Evolutionary conservation across 92 coral and sea anemone species (phyloP).

Genomic region (Phymanthus crucifer): DNA sequence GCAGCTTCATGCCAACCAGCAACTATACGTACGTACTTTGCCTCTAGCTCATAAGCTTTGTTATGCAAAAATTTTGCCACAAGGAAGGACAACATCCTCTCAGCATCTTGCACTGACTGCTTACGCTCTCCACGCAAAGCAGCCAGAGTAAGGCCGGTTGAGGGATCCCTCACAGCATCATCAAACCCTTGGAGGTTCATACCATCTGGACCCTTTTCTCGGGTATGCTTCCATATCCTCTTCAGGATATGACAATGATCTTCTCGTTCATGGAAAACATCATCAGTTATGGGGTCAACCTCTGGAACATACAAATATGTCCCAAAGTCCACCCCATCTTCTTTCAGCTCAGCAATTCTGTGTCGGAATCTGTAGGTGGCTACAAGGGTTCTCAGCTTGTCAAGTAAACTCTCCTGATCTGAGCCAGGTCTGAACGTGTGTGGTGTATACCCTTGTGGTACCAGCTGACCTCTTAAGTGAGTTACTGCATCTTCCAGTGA

Average conservation of each 20-base stretch:
- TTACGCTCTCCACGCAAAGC: conserved; percentile 63
- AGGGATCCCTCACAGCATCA: conserved; percentile 48
- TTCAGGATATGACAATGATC: conserved; percentile 60
- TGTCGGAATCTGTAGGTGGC: conserved; percentile 47
- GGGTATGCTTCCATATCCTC: conserved; percentile 38
- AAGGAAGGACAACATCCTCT: conserved; percentile 56
- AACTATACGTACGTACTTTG: conserved; percentile 39
- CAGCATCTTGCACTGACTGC: conserved; percentile 67
- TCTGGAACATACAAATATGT: conserved; percentile 47
- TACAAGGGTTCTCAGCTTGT: conserved; percentile 48
- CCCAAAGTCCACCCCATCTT: conserved; percentile 34
- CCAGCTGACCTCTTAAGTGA: conserved; percentile 42
- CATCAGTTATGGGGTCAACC: conserved; percentile 38
- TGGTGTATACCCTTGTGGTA: conserved; percentile 56
- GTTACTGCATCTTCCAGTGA: conserved; percentile 55
- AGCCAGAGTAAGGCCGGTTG: conserved; percentile 56
- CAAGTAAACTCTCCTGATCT: conserved; percentile 29
- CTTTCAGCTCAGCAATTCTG: conserved; percentile 18
- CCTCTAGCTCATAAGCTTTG: conserved; percentile 47
- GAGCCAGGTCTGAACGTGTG: conserved; percentile 47
- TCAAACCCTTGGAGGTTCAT: conserved; percentile 55
- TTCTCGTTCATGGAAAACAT: conserved; percentile 50
- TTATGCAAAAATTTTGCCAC: conserved; percentile 49
- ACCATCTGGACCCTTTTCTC: conserved; percentile 46
- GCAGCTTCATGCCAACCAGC: conserved; percentile 84